A percentile compares a stretch with the other conserved stretches of the same genome.
Evolutionary conservation across 2,113 vertebrate genomes (phyloP).

Genomic region (pig (Sus scrofa)): T2T-Sscrofa CM000820.6:101511001-101511500

Average conservation of each 20-base stretch:
- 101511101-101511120: conserved; percentile 19
- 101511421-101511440: not conserved
- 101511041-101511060: not conserved
- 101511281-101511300: not conserved
- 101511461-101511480: not conserved
- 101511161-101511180: conserved; percentile 49
- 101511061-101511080: not conserved
- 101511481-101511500: not conserved
- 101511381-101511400: not conserved
- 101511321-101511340: not conserved
- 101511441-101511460: not conserved
- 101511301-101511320: not conserved
- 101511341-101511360: not conserved
- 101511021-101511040: not conserved
- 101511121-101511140: conserved; percentile 10
- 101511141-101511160: conserved; percentile 34
- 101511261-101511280: conserved; percentile 15
- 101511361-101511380: not conserved
- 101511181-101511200: not conserved
- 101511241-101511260: not conserved
- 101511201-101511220: conserved; percentile 23
- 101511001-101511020: conserved; percentile 28
- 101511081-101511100: not conserved
- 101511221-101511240: conserved; percentile 23
- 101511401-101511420: not conserved